A percentile compares a stretch with the other conserved stretches of the same genome.
Evolutionary conservation across 2,888 invertebrate genomes (phyloP).

Genomic region (Uropetala carovei): DNA sequence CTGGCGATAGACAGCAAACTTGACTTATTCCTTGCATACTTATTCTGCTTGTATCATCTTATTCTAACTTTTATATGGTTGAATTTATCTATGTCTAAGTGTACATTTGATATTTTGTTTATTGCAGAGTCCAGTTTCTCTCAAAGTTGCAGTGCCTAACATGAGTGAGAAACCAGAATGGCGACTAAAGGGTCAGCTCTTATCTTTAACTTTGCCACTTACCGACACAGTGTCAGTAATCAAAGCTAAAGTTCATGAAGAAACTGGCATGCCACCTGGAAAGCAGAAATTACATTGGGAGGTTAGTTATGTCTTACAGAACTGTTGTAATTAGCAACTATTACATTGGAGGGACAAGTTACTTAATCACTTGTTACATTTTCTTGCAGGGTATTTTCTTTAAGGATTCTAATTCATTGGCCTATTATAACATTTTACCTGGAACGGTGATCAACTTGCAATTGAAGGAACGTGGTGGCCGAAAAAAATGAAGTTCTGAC

Average conservation of each 20-base stretch:
- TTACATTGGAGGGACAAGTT: background rate
- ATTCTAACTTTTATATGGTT: too few species aligned
- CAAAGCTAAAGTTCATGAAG: conserved; percentile 91
- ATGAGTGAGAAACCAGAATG: conserved; percentile 95
- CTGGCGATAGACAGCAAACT: too few species aligned
- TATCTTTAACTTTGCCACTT: conserved; percentile 87
- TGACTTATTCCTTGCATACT: too few species aligned
- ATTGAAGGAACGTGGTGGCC: conserved; percentile 97
- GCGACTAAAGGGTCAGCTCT: conserved; percentile 93
- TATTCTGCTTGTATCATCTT: too few species aligned
- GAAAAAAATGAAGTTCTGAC: conserved; percentile 86
- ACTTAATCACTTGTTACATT: conserved; percentile 63
- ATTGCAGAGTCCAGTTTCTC: conserved; percentile 83
- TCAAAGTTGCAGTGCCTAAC: conserved; percentile 89
- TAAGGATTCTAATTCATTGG: conserved; percentile 96
- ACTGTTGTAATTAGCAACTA: conserved; percentile 38
- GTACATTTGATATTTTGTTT: conserved; percentile 54
- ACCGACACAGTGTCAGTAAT: conserved; percentile 89
- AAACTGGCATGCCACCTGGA: conserved; percentile 94
- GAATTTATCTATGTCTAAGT: too few species aligned
- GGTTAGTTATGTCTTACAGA: conserved; percentile 76
- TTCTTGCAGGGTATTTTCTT: conserved; percentile 93
- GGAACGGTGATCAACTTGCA: conserved; percentile 91
- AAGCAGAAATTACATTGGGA: conserved; percentile 98
- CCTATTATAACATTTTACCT: conserved; percentile 95